Evolutionary conservation across 1,140 invertebrate genomes (phyloP).

Genomic region (Tetramorium alpestre): DNA sequence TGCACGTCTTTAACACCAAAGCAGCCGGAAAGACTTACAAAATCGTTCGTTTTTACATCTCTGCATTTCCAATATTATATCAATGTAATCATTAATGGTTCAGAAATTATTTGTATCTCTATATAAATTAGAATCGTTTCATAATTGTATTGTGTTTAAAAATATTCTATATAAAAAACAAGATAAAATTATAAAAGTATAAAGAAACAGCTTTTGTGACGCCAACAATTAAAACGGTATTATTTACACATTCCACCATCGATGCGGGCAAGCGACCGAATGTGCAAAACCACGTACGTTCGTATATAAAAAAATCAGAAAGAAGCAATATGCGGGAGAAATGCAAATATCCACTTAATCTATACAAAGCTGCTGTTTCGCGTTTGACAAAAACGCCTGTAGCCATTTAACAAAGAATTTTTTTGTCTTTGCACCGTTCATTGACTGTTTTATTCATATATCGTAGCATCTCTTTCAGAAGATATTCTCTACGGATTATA

Average conservation of each 20-base stretch:
- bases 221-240: neutral
- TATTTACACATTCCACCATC: constrained; percentile 2
- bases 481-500: constrained; percentile 15
- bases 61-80: neutral
- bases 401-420: constrained; percentile 37
- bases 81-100: neutral
- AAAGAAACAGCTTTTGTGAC: neutral
- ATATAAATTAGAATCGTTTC: neutral
- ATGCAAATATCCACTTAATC: constrained; percentile 38
- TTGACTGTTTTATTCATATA: constrained; percentile 10
- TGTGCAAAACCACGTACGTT: neutral
- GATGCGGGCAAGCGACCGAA: constrained; percentile 1
- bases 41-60: constrained; percentile 28
- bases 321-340: constrained; percentile 24
- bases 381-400: constrained; percentile 3
- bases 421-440: neutral
- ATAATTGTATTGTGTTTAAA: neutral
- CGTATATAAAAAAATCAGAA: neutral
- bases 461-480: constrained; percentile 12
- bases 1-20: constrained; percentile 72
- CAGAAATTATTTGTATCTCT: neutral
- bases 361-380: neutral
- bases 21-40: constrained; percentile 58
- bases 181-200: neutral
- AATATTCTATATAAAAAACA: neutral